Evolutionary conservation across 1,140 invertebrate genomes (phyloP), one percentile per base, ranked within the genome.

Genomic region (Phocides pigmalion): DNA sequence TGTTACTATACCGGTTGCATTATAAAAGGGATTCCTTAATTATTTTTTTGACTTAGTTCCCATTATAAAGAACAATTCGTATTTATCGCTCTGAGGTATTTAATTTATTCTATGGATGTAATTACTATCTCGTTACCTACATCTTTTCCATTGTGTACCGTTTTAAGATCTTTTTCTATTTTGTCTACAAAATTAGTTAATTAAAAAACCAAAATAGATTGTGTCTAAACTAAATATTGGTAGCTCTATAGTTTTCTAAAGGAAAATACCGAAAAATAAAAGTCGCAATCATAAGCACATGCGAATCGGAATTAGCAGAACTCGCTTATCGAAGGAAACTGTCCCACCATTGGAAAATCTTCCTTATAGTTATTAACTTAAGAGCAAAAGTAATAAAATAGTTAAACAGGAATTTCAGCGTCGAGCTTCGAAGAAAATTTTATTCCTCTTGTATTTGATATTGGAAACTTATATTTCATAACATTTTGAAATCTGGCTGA

Each of bases 281-380:
- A 79, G 63, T 74, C 54, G 65, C 69, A 70, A 72, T 79, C 72
- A 78, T 73, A 69, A 72, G 69, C 74, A 82, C 72, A 76, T 79
- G 79, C 69, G 76, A 74, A 74, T 74, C 62, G 72, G 74, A 76
- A 82, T 79, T 79, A 79, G 74, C 70, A 76, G 68, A 72, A 78
- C 68, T 77, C 63, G 51, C 37, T 70, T 71, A 59, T 66, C 22
- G 56, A 67, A 74, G 39, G 56, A 70, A 74, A 66, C 20, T 35
- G 62, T 28, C 42, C 67, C 66, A 68, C 22, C 72, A 68, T 51
- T 63, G 44, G 5, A 74, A 71, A 71, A 58, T 64, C 5, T 14
- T 44, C 14, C 2, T 25, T 44, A 58, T 46, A 9, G 9, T 20
- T 15, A 14, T 28, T 49, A 28, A 1, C 12, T 28, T 32, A 49